phyloP scores from a whole-genome alignment of 2,113 vertebrate genomes.

The Crotophaga sulcirostris region DNA sequence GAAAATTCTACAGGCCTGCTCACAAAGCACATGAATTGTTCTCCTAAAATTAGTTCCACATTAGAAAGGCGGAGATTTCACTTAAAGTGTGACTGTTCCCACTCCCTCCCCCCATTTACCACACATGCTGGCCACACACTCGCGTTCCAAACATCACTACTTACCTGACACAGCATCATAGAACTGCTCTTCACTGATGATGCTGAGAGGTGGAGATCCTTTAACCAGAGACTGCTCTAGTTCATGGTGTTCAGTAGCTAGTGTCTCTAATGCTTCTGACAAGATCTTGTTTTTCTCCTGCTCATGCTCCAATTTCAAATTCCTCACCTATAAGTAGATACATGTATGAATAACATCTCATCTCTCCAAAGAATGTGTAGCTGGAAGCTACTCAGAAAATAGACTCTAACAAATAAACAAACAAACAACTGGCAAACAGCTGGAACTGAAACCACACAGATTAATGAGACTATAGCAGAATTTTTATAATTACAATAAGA shows the following conservation, averaged over 20 bases:
- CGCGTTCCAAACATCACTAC: background rate
- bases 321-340: slow-evolving; percentile 85
- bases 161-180: slow-evolving; percentile 92
- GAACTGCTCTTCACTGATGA: slow-evolving; percentile 88
- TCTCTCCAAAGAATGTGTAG: slow-evolving; percentile 34
- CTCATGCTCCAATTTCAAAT: slow-evolving; percentile 90
- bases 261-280: slow-evolving; percentile 88
- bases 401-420: background rate
- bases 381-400: slow-evolving; percentile 46
- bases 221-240: slow-evolving; percentile 82
- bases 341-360: slow-evolving; percentile 70
- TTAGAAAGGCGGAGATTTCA: background rate
- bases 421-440: slow-evolving; percentile 42
- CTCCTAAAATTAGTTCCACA: background rate
- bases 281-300: slow-evolving; percentile 93
- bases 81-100: background rate
- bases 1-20: background rate
- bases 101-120: fast-evolving
- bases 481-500: background rate
- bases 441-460: slow-evolving; percentile 29
- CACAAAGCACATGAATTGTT: background rate
- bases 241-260: slow-evolving; percentile 86
- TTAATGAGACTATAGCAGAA: slow-evolving; percentile 25
- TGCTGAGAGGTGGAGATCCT: slow-evolving; percentile 77
- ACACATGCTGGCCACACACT: background rate